Percentiles rank a stretch among this genome's conserved stretches.
Evolutionary conservation across 2,113 vertebrate genomes (phyloP).

Genomic region (Phalacrocorax aristotelis): DNA sequence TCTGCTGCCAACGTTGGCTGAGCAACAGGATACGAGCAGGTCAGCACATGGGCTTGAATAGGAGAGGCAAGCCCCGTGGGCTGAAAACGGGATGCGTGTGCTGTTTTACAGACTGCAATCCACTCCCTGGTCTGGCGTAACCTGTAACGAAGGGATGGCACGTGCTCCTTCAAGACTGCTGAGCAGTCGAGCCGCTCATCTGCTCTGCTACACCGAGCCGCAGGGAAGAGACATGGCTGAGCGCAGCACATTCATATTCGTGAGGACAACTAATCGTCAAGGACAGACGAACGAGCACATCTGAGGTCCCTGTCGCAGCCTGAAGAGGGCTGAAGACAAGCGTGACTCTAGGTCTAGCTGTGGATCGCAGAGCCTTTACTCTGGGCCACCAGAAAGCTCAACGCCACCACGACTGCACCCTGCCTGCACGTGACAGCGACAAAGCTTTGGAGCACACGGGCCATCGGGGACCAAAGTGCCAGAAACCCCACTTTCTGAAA

Average conservation of each 20-base stretch:
- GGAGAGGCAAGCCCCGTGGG: not conserved
- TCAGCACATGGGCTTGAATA: fast-evolving
- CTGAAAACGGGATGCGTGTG: fast-evolving
- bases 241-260: fast-evolving
- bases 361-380: not conserved
- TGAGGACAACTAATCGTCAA: not conserved
- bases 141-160: not conserved
- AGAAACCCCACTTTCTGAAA: not conserved
- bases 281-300: not conserved
- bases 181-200: not conserved
- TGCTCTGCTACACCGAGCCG: not conserved
- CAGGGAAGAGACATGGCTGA: not conserved
- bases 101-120: fast-evolving
- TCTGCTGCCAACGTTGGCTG: not conserved
- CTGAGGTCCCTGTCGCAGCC: not conserved
- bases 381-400: not conserved
- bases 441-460: fast-evolving
- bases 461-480: not conserved
- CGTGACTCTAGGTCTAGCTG: too few species aligned
- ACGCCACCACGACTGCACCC: not conserved
- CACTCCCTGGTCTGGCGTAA: too few species aligned
- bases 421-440: not conserved
- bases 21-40: not conserved
- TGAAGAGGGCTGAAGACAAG: too few species aligned
- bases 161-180: not conserved